Conservation (phyloP, 1,140 invertebrate genomes). For the Neoseiulus cucumeris region DNA sequence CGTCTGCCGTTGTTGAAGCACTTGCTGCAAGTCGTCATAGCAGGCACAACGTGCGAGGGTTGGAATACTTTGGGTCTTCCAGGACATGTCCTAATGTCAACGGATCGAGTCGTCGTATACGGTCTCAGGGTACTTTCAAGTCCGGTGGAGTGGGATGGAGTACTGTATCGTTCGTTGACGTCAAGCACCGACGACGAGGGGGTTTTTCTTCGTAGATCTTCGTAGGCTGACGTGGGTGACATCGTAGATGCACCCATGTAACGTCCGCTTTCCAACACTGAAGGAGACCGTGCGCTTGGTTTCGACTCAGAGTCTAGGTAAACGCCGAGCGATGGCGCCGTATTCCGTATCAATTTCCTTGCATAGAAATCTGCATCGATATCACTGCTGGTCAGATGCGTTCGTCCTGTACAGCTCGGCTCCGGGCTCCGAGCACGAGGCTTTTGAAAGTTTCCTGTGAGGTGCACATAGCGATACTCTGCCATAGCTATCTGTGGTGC, state of each 20-base stretch:
- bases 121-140: background rate
- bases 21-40: background rate
- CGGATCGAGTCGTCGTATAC: background rate
- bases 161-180: background rate
- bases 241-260: background rate
- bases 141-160: background rate
- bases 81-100: background rate
- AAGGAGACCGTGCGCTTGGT: background rate
- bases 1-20: background rate
- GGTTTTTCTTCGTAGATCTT: background rate
- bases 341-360: background rate
- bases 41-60: background rate
- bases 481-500: no score
- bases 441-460: no score
- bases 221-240: background rate
- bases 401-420: background rate
- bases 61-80: background rate
- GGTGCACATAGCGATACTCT: no score
- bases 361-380: conserved; percentile 2
- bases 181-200: background rate
- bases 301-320: background rate
- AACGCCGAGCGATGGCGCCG: background rate
- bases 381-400: background rate
- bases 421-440: no score
- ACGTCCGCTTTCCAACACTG: background rate